These are phyloP conservation scores for Dunckerocampus dactyliophorus DNA, from an alignment of 2,113 vertebrate genomes.

Conservation along the genomic window DNA sequence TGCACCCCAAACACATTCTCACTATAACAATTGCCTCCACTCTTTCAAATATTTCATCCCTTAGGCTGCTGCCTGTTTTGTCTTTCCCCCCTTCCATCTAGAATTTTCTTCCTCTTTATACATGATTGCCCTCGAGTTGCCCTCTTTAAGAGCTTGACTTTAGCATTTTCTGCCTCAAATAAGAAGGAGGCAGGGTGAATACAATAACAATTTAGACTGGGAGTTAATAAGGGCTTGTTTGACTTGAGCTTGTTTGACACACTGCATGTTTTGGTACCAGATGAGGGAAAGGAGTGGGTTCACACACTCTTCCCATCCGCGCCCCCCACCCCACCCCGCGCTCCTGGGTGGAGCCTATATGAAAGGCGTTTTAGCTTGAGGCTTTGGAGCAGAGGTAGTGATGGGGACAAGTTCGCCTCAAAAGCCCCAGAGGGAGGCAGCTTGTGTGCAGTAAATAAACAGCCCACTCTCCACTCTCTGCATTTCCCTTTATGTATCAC, in stretches of 20 bases:
- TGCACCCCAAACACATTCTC: conserved; percentile 21
- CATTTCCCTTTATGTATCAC: conserved; percentile 41
- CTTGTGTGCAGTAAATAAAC: conserved; percentile 68
- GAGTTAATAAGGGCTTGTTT: conserved; percentile 71
- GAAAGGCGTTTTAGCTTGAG: conserved; percentile 38
- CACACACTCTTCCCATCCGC: conserved; percentile 14
- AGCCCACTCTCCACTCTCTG: conserved; percentile 58
- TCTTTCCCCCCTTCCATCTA: conserved; percentile 1
- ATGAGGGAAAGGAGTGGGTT: conserved; percentile 33
- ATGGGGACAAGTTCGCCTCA: conserved; percentile 53
- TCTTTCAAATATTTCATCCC: conserved; percentile 58
- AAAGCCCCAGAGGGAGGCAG: conserved; percentile 56
- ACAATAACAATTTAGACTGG: conserved; percentile 70
- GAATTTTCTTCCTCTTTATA: conserved; percentile 38
- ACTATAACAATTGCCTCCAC: conserved; percentile 51
- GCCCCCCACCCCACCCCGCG: conserved; percentile 1
- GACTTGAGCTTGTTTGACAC: conserved; percentile 62
- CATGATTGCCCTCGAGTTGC: conserved; percentile 52
- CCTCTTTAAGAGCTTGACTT: conserved; percentile 50
- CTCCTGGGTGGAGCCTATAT: conserved; percentile 45
- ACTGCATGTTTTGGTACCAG: conserved; percentile 40
- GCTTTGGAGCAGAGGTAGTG: conserved; percentile 55
- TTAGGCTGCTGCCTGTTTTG: conserved; percentile 36
- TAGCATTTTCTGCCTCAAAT: conserved; percentile 36
- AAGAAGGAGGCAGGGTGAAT: conserved; percentile 58